Conservation (phyloP, 2,888 invertebrate species). For the Drosophila pegasa region DNA sequence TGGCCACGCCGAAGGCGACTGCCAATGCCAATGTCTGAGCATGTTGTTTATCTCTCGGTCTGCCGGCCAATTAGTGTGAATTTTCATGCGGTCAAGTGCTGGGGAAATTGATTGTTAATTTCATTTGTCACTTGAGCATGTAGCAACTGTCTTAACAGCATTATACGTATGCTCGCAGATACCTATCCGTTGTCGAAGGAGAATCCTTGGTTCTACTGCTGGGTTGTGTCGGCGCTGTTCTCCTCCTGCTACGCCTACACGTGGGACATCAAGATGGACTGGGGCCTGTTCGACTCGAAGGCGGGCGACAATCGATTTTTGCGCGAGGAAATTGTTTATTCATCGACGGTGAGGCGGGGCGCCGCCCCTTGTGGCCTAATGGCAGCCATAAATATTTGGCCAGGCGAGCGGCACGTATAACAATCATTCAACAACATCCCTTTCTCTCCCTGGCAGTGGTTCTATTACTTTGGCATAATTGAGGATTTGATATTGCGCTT, state of each 20-base stretch:
- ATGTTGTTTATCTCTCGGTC: constrained; percentile 50
- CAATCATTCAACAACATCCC: neutral
- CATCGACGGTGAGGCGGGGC: constrained; percentile 87
- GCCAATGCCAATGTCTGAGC: neutral
- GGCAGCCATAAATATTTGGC: constrained; percentile 69
- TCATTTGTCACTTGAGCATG: constrained; percentile 33
- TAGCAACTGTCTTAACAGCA: neutral
- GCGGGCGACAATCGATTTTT: constrained; percentile 91
- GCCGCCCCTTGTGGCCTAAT: constrained; percentile 46
- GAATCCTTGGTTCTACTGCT: constrained; percentile 89
- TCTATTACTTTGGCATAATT: constrained; percentile 93
- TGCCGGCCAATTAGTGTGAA: constrained; percentile 57
- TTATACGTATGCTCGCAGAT: constrained; percentile 35
- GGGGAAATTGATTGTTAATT: constrained; percentile 57
- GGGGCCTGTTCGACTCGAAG: constrained; percentile 91
- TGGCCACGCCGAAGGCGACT: neutral
- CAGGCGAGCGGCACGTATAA: constrained; percentile 37
- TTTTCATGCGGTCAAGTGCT: constrained; percentile 33
- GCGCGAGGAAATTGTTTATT: constrained; percentile 92
- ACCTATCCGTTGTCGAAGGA: constrained; percentile 84
- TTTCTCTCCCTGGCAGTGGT: constrained; percentile 85
- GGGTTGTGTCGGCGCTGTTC: constrained; percentile 89
- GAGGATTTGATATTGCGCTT: constrained; percentile 92
- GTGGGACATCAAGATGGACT: constrained; percentile 96
- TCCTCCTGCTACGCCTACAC: constrained; percentile 92